Evolutionary conservation across 2,113 vertebrate species (phyloP), one percentile per base, ranked within the genome.

Genomic region (Naja naja): DNA sequence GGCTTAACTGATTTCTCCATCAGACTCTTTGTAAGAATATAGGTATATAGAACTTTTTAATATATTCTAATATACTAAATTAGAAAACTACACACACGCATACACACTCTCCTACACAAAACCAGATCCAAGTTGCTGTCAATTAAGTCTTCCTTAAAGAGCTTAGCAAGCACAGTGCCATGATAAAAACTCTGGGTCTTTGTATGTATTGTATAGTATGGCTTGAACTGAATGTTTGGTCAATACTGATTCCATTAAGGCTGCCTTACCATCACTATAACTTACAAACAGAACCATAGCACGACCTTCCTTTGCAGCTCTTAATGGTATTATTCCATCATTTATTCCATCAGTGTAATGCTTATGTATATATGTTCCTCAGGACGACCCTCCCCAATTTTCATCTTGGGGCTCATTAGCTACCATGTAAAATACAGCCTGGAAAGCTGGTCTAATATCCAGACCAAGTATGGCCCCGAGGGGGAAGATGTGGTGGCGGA

Each of bases 401-500:
- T 92, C 93, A 64, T 91, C 89, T 92, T 85, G 23, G 23, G 34
- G 34, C 27, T 95, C 94, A 95, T 91, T 27, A 93, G 87, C 14
- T 89, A 47, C 4, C 53, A 6, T 47, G 0, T 43, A 52, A 93
- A 91, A 47, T 0, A 0, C 74, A 85, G 81, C 56, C 52, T 30
- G 0, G 34, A 47, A 90, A 7, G 5, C 12, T 45, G 0, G 5
- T n/a, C 93, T 97, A 98, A 92, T 98, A 97, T 20, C 98, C 95
- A 11, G 97, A 96, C 97, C 98, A 98, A 91, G 95, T 0, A 1
- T 97, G 97, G 91, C 96, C 98, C 87, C 39, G 98, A 30, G 98
- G 97, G 0, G 97, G 96, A 0, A 97, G 96, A 86, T 93, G 93
- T 0, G 95, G 96, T 0, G 98, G 96, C 0, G 97, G 94, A 90